Evolutionary conservation across 2,113 vertebrate species (phyloP).

Genomic region (Leptobrachium ailaonicum): DNA sequence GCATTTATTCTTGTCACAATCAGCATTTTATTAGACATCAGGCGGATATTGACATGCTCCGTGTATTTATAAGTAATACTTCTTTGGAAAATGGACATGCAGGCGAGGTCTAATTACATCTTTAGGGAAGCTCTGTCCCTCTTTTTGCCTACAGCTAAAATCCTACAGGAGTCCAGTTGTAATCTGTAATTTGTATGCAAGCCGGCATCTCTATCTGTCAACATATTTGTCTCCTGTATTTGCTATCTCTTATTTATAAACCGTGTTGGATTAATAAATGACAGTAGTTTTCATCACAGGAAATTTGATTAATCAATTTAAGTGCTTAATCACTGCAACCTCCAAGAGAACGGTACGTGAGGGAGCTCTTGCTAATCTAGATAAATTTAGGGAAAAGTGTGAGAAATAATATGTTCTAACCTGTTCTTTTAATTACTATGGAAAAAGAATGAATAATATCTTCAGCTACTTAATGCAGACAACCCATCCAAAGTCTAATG

Average conservation of each 20-base stretch:
- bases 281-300: conserved; percentile 79
- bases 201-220: conserved; percentile 62
- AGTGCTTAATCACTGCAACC: conserved; percentile 75
- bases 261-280: conserved; percentile 79
- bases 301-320: conserved; percentile 84
- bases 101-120: conserved; percentile 65
- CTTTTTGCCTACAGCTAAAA: conserved; percentile 53
- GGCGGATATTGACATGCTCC: conserved; percentile 51
- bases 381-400: conserved; percentile 55
- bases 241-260: conserved; percentile 80
- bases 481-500: too few relatives aligned
- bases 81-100: conserved; percentile 62
- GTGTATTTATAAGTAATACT: conserved; percentile 47
- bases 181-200: conserved; percentile 66
- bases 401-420: conserved; percentile 33
- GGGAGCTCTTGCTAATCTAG: conserved; percentile 61
- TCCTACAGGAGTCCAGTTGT: conserved; percentile 56
- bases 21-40: conserved; percentile 20
- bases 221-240: conserved; percentile 68
- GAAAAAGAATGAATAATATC: conserved; percentile 1
- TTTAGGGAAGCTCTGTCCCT: conserved; percentile 63
- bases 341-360: conserved; percentile 53
- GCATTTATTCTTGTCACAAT: conserved; percentile 2
- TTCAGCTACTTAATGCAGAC: too few relatives aligned
- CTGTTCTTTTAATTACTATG: conserved; percentile 18